Conservation (phyloP, 2,797 vertebrate genomes). For the Myotis planiceps region DNA sequence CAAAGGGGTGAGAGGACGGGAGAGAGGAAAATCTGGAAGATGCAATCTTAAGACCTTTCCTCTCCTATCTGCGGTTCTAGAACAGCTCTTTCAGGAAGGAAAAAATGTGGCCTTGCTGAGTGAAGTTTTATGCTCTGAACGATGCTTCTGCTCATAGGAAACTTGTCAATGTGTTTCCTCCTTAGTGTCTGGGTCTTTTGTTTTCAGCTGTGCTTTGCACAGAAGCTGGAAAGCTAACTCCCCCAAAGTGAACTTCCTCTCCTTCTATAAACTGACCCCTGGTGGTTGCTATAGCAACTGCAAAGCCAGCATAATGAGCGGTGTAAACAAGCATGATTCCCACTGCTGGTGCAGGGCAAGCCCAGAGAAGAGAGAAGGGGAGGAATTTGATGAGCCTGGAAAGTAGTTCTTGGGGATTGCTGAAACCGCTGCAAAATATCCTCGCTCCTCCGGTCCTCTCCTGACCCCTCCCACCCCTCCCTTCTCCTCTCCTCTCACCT, state of each 20-base stretch:
- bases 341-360: background rate
- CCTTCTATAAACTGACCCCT: conserved; percentile 86
- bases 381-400: conserved; percentile 48
- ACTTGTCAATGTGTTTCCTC: conserved; percentile 84
- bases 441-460: background rate
- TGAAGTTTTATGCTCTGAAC: conserved; percentile 27
- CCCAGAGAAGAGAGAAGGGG: background rate
- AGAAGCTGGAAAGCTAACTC: conserved; percentile 81
- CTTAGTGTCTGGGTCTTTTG: conserved; percentile 78
- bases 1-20: background rate
- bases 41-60: background rate
- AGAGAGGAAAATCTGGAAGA: background rate
- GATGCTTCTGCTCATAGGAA: conserved; percentile 77
- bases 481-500: background rate
- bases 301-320: conserved; percentile 58
- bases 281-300: conserved; percentile 84
- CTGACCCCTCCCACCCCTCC: background rate
- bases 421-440: conserved; percentile 56
- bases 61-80: background rate
- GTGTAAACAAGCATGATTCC: conserved; percentile 80
- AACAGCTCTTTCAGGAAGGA: background rate
- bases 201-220: conserved; percentile 80
- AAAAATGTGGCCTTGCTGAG: conserved; percentile 31
- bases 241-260: conserved; percentile 85
- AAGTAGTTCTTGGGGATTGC: conserved; percentile 35